A percentile compares a stretch with the other conserved stretches of the same genome.
These are phyloP conservation scores for Sarcophaga peregrina DNA, from an alignment of 1,140 invertebrate genomes.

Conservation along the genomic window DNA sequence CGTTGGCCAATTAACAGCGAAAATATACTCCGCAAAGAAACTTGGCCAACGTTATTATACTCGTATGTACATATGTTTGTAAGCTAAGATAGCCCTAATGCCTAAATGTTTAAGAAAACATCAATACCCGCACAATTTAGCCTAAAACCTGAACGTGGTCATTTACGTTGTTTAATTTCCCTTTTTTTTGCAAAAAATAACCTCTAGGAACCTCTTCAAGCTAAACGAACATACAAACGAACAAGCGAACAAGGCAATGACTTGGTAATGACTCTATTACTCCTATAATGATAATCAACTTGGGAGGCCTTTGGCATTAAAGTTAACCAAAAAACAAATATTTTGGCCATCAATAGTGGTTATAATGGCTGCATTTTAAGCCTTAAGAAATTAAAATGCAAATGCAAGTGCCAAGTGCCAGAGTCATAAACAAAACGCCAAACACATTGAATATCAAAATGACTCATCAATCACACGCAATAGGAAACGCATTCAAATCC, in stretches of 20 bases:
- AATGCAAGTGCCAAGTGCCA: background rate
- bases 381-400: background rate
- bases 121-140: background rate
- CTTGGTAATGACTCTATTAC: slow-evolving; percentile 32
- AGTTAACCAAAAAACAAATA: background rate
- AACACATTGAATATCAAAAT: background rate
- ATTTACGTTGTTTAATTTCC: too few relatives aligned
- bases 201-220: background rate
- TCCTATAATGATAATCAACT: slow-evolving; percentile 3
- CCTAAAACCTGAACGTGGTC: background rate
- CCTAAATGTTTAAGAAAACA: background rate
- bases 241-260: background rate
- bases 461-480: slow-evolving; percentile 38
- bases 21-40: background rate
- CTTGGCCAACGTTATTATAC: background rate
- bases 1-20: background rate
- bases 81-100: background rate
- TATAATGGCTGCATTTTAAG: too few relatives aligned
- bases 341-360: too few relatives aligned
- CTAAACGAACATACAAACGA: background rate
- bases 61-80: background rate
- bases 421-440: background rate
- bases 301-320: slow-evolving; percentile 20
- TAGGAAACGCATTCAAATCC: slow-evolving; percentile 40
- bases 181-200: too few relatives aligned